Base-by-base conservation (phyloP, 2,888 invertebrate genomes). In the Agriopis aurantiaria region DNA sequence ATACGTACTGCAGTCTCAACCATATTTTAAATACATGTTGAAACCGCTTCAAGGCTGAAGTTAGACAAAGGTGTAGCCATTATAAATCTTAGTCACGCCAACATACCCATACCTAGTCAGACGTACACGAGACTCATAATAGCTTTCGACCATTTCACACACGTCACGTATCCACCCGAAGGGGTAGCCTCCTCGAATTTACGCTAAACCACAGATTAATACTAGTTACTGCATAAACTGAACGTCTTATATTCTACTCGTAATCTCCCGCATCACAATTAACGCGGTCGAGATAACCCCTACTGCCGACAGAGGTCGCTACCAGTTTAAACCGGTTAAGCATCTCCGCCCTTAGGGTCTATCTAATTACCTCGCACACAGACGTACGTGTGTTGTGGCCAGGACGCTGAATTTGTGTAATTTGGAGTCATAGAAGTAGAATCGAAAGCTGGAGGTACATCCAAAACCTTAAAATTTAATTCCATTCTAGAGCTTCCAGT, bases 251-350 rank as follows among this genome's bases (percentile, higher is more conserved):
- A 91, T 91, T 91, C 88, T 88, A 85, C 84, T 78, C 85, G 85
- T 91, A 93, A 94, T 94, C 94, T 93, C 83, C 82, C 84, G 92
- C 90, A 93, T 93, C 92, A 94, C 94, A 93, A 94, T 94, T 93
- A 94, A 93, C 94, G 93, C 91, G 83, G 88, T 89, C 87, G 79
- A 91, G 93, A 93, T 93, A 93, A 93, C 93, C 93, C 93, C 91
- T 91, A 91, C 93, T 93, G 89, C 90, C 90, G 92, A 91, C 91
- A 91, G 88, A 91, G 91, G 92, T 91, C 92, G 71, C 87, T 85
- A 88, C 90, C 88, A 89, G 92, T 91, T 91, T 93, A 91, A 93
- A 93, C 92, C 88, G 92, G 91, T 92, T 93, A 91, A 92, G 91
- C 89, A 89, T 86, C 66, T 63, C 91, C 89, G 87, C 90, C 93